These are phyloP conservation scores for Orcinus orca DNA, from an alignment of 2,113 vertebrate genomes.

Conservation along the genomic window DNA sequence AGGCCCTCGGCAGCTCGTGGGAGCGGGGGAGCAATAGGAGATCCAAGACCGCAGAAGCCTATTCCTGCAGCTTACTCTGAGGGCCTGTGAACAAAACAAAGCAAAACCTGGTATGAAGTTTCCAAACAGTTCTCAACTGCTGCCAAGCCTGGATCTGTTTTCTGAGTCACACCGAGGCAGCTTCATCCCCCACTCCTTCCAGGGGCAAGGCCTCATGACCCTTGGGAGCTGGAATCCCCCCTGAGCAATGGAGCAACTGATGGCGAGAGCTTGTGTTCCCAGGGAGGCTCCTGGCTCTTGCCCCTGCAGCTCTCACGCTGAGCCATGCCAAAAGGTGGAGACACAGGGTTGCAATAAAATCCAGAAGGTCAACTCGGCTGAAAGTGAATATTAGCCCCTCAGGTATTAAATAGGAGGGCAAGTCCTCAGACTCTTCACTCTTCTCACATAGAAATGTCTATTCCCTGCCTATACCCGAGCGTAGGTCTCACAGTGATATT, in stretches of 20 bases:
- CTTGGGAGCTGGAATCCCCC: not conserved
- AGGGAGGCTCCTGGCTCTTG: not conserved
- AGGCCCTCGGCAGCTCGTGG: not conserved
- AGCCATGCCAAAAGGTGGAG: not conserved
- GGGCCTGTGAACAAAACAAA: slow-evolving; percentile 29
- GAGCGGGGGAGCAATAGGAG: not conserved
- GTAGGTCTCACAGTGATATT: not conserved
- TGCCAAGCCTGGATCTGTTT: slow-evolving; percentile 34
- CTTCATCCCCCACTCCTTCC: not conserved
- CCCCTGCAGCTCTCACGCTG: not conserved
- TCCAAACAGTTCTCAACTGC: not conserved
- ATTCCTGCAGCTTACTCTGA: not conserved
- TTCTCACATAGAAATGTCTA: not conserved
- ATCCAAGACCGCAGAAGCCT: not conserved
- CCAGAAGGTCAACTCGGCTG: not conserved
- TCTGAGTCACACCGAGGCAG: not conserved
- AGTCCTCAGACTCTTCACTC: not conserved
- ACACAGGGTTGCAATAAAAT: not conserved
- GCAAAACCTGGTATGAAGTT: slow-evolving; percentile 31
- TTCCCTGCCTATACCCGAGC: not conserved
- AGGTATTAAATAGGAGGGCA: not conserved
- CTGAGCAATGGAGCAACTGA: not conserved
- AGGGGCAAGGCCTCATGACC: not conserved
- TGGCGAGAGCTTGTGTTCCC: not conserved
- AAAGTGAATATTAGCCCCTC: not conserved